These are phyloP conservation scores for Calameuta idolon DNA, from an alignment of 2,888 invertebrate species.

Conservation along the genomic window DNA sequence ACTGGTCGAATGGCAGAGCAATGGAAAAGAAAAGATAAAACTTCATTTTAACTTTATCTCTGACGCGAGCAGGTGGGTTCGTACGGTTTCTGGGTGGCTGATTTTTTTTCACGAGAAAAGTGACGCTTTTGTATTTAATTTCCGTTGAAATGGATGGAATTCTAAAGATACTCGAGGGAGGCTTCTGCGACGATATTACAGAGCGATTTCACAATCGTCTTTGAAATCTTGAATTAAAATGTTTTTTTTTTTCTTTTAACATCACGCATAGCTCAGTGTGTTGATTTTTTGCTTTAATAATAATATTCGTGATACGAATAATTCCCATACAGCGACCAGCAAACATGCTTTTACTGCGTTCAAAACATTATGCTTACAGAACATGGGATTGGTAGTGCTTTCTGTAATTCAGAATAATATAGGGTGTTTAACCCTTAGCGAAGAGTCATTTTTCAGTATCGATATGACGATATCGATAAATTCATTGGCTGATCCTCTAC, in stretches of 20 bases:
- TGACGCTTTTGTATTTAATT: slow-evolving; percentile 59
- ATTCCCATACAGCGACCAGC: background rate
- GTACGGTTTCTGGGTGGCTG: slow-evolving; percentile 9
- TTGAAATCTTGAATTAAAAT: background rate
- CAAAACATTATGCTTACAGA: background rate
- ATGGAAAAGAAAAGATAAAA: background rate
- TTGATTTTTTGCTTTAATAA: too few relatives aligned
- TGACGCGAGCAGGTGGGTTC: too few relatives aligned
- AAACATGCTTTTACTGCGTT: background rate
- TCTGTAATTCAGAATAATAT: background rate
- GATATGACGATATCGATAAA: slow-evolving; percentile 25
- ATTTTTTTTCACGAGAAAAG: slow-evolving; percentile 5
- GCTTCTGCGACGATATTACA: background rate
- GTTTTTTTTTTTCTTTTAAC: background rate
- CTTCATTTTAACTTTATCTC: background rate
- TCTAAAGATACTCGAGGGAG: background rate
- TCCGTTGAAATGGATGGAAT: slow-evolving; percentile 57
- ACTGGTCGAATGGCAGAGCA: background rate
- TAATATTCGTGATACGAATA: background rate
- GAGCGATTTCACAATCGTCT: slow-evolving; percentile 36
- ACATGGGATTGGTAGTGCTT: background rate
- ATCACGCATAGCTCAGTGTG: background rate
- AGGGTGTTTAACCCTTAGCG: background rate
- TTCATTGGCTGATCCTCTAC: slow-evolving; percentile 13
- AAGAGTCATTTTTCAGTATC: slow-evolving; percentile 19